These are phyloP conservation scores for Cirrhinus molitorella DNA, from an alignment of 2,797 vertebrate species.

Conservation along the genomic window DNA sequence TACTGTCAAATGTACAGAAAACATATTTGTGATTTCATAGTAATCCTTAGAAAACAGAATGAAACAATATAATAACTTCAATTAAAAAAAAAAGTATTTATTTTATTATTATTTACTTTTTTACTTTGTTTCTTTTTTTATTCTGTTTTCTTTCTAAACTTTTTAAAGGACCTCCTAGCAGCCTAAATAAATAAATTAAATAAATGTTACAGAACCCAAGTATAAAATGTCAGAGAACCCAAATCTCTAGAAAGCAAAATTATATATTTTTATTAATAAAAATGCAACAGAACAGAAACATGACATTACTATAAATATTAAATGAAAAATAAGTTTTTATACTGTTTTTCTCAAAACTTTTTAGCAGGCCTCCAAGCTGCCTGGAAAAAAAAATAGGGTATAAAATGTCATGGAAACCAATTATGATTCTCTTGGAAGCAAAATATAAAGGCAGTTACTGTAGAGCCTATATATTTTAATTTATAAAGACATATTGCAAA, in stretches of 20 bases:
- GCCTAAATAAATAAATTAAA: too few species aligned
- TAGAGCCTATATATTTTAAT: background rate
- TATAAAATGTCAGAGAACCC: background rate
- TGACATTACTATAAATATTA: background rate
- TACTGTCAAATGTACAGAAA: too few species aligned
- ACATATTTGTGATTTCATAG: too few species aligned
- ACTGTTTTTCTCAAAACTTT: background rate
- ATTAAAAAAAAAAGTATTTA: too few species aligned
- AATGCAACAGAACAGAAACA: background rate
- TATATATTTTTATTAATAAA: background rate
- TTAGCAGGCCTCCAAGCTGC: background rate
- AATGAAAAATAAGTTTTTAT: background rate
- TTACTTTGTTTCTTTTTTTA: too few species aligned
- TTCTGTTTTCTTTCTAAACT: background rate
- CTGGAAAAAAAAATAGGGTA: too few species aligned
- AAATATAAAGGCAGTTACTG: background rate
- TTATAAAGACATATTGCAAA: background rate
- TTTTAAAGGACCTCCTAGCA: background rate
- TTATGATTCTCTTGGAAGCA: background rate
- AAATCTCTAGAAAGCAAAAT: background rate
- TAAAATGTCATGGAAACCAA: background rate
- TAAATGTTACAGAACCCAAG: background rate
- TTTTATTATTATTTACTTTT: too few species aligned
- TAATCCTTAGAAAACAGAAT: too few species aligned
- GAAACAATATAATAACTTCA: too few species aligned